Evolutionary conservation across 2,797 vertebrate species (phyloP).

Genomic region (Oryzias sinensis): DNA sequence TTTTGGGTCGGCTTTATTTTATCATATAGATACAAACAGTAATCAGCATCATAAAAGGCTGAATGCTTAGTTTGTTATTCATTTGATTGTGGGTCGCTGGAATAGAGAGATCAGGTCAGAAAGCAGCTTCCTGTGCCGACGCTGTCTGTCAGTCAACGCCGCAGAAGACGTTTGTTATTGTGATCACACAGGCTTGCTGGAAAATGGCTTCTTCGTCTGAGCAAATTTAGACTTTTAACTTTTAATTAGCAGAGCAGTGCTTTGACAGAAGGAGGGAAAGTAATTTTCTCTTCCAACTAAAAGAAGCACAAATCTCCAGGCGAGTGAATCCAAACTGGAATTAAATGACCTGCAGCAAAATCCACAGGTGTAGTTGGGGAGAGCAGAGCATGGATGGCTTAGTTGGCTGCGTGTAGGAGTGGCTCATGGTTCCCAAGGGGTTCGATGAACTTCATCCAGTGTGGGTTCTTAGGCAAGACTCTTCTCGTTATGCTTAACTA

Average conservation of each 20-base stretch:
- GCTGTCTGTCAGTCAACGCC: conserved; percentile 4
- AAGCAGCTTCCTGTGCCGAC: neutral
- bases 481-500: too few relatives aligned
- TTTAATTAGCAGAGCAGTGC: conserved; percentile 25
- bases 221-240: conserved; percentile 30
- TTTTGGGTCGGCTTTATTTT: too few relatives aligned
- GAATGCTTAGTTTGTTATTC: conserved; percentile 14
- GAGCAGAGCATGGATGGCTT: too few relatives aligned
- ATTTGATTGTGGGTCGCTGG: conserved; percentile 2
- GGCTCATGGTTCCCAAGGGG: too few relatives aligned
- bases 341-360: conserved; percentile 13
- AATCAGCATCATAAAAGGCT: neutral
- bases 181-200: conserved; percentile 16
- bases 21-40: too few relatives aligned
- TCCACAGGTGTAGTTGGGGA: neutral
- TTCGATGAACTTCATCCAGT: too few relatives aligned
- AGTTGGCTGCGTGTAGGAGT: too few relatives aligned
- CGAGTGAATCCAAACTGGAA: conserved; percentile 7
- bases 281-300: conserved; percentile 20
- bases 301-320: neutral
- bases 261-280: conserved; percentile 20
- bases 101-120: neutral
- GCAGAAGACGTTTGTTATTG: conserved; percentile 14
- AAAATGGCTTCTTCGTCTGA: conserved; percentile 17
- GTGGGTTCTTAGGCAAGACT: too few relatives aligned